These are phyloP conservation scores for Haliclystus octoradiatus DNA, from an alignment of 30 jellyfish, hydroid and myxozoan genomes.

Conservation along the genomic window DNA sequence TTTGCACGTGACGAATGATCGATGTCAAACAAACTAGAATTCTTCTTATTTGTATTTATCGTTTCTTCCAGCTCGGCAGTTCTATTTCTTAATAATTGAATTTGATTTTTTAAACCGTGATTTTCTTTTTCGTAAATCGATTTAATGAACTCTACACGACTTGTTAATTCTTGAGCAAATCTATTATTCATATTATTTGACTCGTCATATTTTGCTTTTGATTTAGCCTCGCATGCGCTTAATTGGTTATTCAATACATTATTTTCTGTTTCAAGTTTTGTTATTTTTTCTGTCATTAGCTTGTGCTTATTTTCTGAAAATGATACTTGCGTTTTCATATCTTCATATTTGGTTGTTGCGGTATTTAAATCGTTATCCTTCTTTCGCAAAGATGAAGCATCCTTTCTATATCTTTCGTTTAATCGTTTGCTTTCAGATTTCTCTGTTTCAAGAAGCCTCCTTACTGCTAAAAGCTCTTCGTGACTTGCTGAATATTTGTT, in stretches of 20 bases:
- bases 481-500: slow-evolving; percentile 15
- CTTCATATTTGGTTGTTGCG: slow-evolving; percentile 35
- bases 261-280: slow-evolving; percentile 42
- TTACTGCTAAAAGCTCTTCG: slow-evolving; percentile 27
- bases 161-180: slow-evolving; percentile 68
- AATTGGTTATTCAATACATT: slow-evolving; percentile 29
- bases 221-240: not conserved
- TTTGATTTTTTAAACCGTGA: slow-evolving; percentile 43
- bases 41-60: not conserved
- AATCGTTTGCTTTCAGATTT: slow-evolving; percentile 63
- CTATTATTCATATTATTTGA: slow-evolving; percentile 23
- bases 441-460: slow-evolving; percentile 51
- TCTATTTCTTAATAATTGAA: slow-evolving; percentile 4
- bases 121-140: slow-evolving; percentile 76
- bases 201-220: slow-evolving; percentile 8
- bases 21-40: too few relatives aligned
- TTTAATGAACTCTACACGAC: slow-evolving; percentile 50
- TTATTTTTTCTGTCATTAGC: slow-evolving; percentile 21
- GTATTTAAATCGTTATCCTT: slow-evolving; percentile 51
- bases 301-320: slow-evolving; percentile 19
- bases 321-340: slow-evolving; percentile 7
- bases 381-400: slow-evolving; percentile 78
- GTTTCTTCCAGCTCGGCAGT: not conserved
- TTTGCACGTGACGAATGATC: too few relatives aligned
- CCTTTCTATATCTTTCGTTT: slow-evolving; percentile 57